Evolutionary conservation across 2,888 invertebrate genomes (phyloP).

Genomic region (Argyresthia goedartella): DNA sequence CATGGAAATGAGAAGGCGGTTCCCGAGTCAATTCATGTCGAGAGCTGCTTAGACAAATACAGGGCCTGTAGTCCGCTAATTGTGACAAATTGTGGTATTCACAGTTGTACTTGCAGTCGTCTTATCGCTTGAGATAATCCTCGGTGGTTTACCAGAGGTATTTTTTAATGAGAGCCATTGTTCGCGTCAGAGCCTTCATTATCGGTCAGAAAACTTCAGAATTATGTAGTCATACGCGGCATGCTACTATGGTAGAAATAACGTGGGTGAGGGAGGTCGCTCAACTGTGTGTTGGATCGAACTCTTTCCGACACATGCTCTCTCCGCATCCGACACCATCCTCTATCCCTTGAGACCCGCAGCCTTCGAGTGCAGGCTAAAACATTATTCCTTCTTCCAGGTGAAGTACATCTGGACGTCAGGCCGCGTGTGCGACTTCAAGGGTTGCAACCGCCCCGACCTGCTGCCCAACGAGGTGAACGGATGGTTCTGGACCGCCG

Average conservation of each 20-base stretch:
- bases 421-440: conserved; percentile 90
- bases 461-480: conserved; percentile 84
- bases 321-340: too few relatives aligned
- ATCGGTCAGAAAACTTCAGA: too few relatives aligned
- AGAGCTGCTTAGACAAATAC: conserved; percentile 7
- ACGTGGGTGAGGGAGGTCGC: too few relatives aligned
- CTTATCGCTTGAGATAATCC: conserved; percentile 2
- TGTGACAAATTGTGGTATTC: conserved; percentile 28
- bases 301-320: too few relatives aligned
- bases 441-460: conserved; percentile 89
- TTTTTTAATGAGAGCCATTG: conserved; percentile 22
- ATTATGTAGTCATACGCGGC: too few relatives aligned
- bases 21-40: neutral
- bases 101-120: conserved; percentile 7
- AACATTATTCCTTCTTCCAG: conserved; percentile 36
- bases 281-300: too few relatives aligned
- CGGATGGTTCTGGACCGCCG: conserved; percentile 95
- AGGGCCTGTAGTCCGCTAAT: conserved; percentile 15
- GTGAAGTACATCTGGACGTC: conserved; percentile 94
- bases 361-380: too few relatives aligned
- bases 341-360: too few relatives aligned
- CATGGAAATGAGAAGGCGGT: conserved; percentile 23
- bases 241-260: too few relatives aligned
- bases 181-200: conserved; percentile 1
- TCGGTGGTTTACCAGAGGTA: conserved; percentile 17